Evolutionary conservation across 1,140 invertebrate genomes (phyloP), one percentile per base, ranked within the genome.

Genomic region (Tetramorium parvispinum): DNA sequence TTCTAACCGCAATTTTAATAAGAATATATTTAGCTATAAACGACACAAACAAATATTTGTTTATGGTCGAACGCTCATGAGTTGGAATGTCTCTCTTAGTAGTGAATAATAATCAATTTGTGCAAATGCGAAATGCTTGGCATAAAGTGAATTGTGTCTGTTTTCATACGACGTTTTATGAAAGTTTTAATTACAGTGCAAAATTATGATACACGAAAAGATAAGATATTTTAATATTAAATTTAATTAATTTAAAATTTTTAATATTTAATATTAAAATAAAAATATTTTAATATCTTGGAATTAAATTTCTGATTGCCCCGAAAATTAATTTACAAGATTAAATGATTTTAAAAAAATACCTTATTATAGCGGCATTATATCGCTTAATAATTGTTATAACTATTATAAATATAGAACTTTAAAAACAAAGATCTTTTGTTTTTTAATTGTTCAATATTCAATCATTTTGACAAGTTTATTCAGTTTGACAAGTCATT

Each of bases 1-100:
- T 57, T 75, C 59, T 55, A 57, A 57, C n/a, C 40, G 57, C 2
- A 16, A 59, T 76, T 76, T 76, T 76, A 57, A 59, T 76, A 55
- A 55, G 73, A 53, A 53, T 10, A 3, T 27, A 18, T 40, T 55
- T 76, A 57, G 11, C 24, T 76, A 16, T 32, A 21, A 75, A 37
- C 13, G 11, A 27, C 7, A 59, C 5, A 46, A 59, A n/a, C 37
- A 27, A 59, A 40, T 46, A 73, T 49, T 61, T 61, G 8, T 57
- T 40, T 57, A 40, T 40, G 13, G 6, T 76, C 21, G n/a, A 13
- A 59, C n/a, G 51, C 7, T 40, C 18, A 46, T 53, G 32, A 76
- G 37, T 59, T 59, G 46, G 11, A 2, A 24, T 21, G 13, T 76
- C 18, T 59, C 75, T 78, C 40, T 49, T 10, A n/a, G 11, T 63